Evolutionary conservation across 2,113 vertebrate species (phyloP).

Genomic region (Phalacrocorax carbo): DNA sequence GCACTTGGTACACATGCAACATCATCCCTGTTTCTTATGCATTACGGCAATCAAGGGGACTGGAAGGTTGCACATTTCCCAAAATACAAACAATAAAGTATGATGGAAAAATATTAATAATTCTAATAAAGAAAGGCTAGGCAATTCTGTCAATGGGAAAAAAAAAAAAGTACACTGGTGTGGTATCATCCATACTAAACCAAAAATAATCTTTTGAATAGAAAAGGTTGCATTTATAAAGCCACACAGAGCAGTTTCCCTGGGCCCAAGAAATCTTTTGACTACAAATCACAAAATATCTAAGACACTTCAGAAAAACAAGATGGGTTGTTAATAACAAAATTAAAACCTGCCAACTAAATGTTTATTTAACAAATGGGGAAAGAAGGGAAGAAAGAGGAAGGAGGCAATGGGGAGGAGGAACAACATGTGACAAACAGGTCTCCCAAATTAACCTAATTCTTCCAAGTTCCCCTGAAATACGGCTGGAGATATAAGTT

Average conservation of each 20-base stretch:
- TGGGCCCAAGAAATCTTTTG: background rate
- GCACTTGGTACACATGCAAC: background rate
- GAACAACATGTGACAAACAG: background rate
- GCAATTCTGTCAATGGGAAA: background rate
- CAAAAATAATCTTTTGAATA: background rate
- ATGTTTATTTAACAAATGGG: background rate
- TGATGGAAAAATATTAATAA: background rate
- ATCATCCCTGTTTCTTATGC: background rate
- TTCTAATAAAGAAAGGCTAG: background rate
- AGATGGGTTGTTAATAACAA: background rate
- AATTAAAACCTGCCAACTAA: background rate
- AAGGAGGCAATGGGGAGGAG: background rate
- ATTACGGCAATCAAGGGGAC: background rate
- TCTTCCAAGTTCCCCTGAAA: background rate
- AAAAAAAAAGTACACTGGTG: background rate
- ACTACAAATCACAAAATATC: background rate
- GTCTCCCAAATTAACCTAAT: background rate
- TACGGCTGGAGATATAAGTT: background rate
- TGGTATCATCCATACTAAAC: background rate
- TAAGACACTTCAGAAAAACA: background rate
- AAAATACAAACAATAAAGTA: background rate
- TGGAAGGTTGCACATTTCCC: background rate
- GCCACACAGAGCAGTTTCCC: background rate
- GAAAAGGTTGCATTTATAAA: background rate
- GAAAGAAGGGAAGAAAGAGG: background rate